These are phyloP conservation scores for Gasterosteus aculeatus DNA, from an alignment of 2,113 vertebrate species.

Conservation along the genomic window DNA sequence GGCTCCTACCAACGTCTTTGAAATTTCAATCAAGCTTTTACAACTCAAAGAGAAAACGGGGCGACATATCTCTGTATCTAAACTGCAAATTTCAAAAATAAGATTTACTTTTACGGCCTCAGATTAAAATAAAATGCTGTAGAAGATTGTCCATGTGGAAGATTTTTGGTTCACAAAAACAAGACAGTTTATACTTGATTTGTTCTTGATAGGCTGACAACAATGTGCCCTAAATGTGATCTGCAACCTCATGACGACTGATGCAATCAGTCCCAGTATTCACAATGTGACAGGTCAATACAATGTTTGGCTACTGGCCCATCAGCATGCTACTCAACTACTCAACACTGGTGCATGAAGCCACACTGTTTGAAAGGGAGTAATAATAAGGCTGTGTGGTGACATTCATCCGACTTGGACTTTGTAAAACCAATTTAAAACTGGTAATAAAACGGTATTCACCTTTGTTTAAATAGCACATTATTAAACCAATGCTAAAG, in stretches of 20 bases:
- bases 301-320: constrained; percentile 82
- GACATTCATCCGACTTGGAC: constrained; percentile 29
- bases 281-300: constrained; percentile 81
- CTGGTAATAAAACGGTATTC: background rate
- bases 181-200: constrained; percentile 27
- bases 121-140: background rate
- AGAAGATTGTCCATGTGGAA: background rate
- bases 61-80: background rate
- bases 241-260: constrained; percentile 65
- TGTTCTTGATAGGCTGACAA: constrained; percentile 66
- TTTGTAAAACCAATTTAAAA: background rate
- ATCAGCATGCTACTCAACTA: constrained; percentile 76
- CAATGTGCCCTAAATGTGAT: constrained; percentile 60
- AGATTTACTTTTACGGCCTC: background rate
- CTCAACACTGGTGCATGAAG: constrained; percentile 58
- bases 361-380: constrained; percentile 59
- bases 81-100: constrained; percentile 1
- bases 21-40: background rate
- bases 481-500: background rate
- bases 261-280: constrained; percentile 73
- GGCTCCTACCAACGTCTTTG: background rate
- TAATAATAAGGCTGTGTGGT: background rate
- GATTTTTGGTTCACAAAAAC: constrained; percentile 13
- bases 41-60: background rate
- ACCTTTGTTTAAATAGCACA: background rate